These are phyloP conservation scores for Drosophila ironensis DNA, from an alignment of 1,140 invertebrate species.

Conservation along the genomic window DNA sequence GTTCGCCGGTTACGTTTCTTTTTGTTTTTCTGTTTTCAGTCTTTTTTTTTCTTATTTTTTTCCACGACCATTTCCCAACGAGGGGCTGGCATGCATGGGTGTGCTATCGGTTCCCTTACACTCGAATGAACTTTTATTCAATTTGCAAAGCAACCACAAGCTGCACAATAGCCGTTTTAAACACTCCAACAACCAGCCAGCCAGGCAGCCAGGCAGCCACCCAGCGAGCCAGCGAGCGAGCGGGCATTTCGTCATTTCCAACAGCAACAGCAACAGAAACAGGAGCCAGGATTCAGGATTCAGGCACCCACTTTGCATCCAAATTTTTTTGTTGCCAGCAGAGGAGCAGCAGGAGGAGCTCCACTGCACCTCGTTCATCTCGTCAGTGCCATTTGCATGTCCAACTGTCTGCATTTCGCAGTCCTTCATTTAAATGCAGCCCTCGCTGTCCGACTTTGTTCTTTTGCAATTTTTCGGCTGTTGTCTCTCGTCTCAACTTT, in stretches of 20 bases:
- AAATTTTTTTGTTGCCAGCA: background rate
- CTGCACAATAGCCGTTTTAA: slow-evolving; percentile 80
- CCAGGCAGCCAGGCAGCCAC: too few relatives aligned
- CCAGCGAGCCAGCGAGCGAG: slow-evolving; percentile 17
- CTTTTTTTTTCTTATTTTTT: slow-evolving; percentile 14
- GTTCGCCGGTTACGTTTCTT: slow-evolving; percentile 51
- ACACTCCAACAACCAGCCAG: slow-evolving; percentile 72
- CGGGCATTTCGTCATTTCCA: slow-evolving; percentile 73
- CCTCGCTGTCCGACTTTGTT: slow-evolving; percentile 26
- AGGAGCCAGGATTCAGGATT: slow-evolving; percentile 1
- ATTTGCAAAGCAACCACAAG: slow-evolving; percentile 80
- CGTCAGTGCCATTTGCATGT: slow-evolving; percentile 70
- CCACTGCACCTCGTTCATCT: slow-evolving; percentile 25
- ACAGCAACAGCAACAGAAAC: slow-evolving; percentile 5
- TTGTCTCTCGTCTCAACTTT: slow-evolving; percentile 3
- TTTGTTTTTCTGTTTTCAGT: slow-evolving; percentile 12
- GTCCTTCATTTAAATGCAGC: slow-evolving; percentile 73
- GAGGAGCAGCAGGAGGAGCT: background rate
- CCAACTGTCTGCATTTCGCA: slow-evolving; percentile 66
- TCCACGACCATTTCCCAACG: slow-evolving; percentile 24
- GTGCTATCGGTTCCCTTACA: slow-evolving; percentile 79
- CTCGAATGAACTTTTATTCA: slow-evolving; percentile 81
- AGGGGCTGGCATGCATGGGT: slow-evolving; percentile 43
- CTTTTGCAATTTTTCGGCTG: slow-evolving; percentile 52
- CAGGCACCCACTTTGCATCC: background rate